Percentiles rank a stretch among this genome's conserved stretches.
Evolutionary conservation across 2,113 vertebrate genomes (phyloP).

Genomic region (Vidua chalybeata): DNA sequence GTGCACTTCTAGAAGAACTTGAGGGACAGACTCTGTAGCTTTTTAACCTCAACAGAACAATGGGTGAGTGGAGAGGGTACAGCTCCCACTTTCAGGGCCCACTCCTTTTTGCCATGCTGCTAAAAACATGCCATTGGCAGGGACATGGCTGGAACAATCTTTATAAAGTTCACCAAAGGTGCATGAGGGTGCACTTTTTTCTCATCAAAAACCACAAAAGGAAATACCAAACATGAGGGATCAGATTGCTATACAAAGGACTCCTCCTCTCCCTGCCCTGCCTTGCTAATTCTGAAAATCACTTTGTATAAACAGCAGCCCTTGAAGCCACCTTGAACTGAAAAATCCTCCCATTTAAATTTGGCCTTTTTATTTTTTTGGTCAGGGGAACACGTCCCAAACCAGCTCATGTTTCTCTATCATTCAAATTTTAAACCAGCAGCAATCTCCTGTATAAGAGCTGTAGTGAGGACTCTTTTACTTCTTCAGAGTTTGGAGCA

Average conservation of each 20-base stretch:
- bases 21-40: background rate
- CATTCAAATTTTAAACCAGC: background rate
- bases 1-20: slow-evolving; percentile 12
- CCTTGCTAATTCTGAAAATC: background rate
- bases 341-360: background rate
- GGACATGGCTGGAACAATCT: background rate
- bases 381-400: background rate
- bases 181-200: background rate
- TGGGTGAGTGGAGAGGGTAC: background rate
- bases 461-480: rapidly evolving
- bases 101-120: background rate
- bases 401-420: background rate
- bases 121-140: background rate
- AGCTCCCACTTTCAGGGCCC: background rate
- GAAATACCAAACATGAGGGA: background rate
- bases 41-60: background rate
- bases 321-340: background rate
- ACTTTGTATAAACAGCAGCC: background rate
- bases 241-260: background rate
- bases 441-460: background rate
- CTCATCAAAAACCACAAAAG: background rate
- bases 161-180: background rate
- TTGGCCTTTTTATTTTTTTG: background rate
- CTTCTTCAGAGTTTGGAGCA: background rate
- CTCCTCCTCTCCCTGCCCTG: background rate